Base-by-base conservation (phyloP, 1,140 invertebrate species). In the Dryas iulia region DNA sequence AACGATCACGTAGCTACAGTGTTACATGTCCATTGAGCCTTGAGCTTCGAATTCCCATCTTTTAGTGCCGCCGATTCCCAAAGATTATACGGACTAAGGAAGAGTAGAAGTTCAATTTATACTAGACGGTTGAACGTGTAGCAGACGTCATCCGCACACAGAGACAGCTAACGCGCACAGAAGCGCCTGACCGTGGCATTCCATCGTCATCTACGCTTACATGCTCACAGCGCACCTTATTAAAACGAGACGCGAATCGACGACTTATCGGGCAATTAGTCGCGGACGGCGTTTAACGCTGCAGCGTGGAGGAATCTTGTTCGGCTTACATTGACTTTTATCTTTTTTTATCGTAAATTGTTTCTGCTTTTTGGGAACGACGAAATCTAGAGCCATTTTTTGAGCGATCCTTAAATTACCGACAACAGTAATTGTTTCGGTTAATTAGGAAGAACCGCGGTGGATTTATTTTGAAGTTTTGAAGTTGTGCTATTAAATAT, bases 191-290 rank as follows among this genome's bases (percentile, higher is more conserved):
- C 87, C 86, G 84, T 88, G 87, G 89, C 87, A 91, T 91, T 91
- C 89, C 86, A 84, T 84, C 79, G 81, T 81, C 78, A 83, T 84
- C 78, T 77, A 87, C 83, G 78, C 86, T 77, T 78, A 91, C 87
- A 87, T 79, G 77, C 82, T 79, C 76, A 87, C 85, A 83, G 82
- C 83, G 83, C 80, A 89, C 89, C 89, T 90, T 91, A 91, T 91
- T 91, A 91, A 91, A 91, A 89, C 87, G 87, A 90, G 87, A 91
- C 83, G 83, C 84, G 87, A 90, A 91, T 91, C 85, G 89, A 87
- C 89, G 85, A 90, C 85, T 91, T 91, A 91, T 91, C 89, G 87
- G 87, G 85, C 89, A 89, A 91, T 91, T 91, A 90, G 87, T 89
- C 82, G 86, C 82, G 81, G 82, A 76, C 76, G 81, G 81, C 84